These are phyloP conservation scores for Gnathonemus echidnorhynchus DNA, from an alignment of 2,113 vertebrate genomes.

Conservation along the genomic window DNA sequence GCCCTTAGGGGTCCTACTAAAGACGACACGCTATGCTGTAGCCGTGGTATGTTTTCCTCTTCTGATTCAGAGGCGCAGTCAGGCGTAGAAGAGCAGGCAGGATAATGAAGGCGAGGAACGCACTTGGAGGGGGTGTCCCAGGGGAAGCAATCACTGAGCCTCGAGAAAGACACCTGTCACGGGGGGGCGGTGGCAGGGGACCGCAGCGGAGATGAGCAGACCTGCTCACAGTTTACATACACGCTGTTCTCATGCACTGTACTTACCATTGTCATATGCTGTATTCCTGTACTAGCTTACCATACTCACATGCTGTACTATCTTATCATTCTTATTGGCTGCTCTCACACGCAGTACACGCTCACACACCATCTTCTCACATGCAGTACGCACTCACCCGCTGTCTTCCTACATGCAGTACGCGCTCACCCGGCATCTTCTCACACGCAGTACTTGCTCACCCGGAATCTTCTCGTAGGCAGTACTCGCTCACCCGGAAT, in stretches of 20 bases:
- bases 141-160: constrained; percentile 15
- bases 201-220: not conserved
- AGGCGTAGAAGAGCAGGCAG: constrained; percentile 10
- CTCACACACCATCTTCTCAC: not conserved
- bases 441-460: not conserved
- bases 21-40: not conserved
- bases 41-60: not conserved
- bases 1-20: not conserved
- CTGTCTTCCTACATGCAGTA: not conserved
- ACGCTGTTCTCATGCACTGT: not conserved
- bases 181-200: not conserved
- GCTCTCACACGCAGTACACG: not conserved
- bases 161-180: constrained; percentile 23
- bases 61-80: not conserved
- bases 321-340: not conserved
- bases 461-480: not conserved
- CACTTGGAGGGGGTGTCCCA: not conserved
- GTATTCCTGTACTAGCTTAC: not conserved
- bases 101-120: not conserved
- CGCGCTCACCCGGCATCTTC: not conserved
- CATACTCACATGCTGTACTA: not conserved
- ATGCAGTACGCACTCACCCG: not conserved
- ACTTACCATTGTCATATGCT: not conserved
- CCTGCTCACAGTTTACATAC: not conserved
- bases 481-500: not conserved